A percentile compares a stretch with the other conserved stretches of the same genome.
These are phyloP conservation scores for Lagopus leucura DNA, from an alignment of 2,113 vertebrate species.

Conservation along the genomic window DNA sequence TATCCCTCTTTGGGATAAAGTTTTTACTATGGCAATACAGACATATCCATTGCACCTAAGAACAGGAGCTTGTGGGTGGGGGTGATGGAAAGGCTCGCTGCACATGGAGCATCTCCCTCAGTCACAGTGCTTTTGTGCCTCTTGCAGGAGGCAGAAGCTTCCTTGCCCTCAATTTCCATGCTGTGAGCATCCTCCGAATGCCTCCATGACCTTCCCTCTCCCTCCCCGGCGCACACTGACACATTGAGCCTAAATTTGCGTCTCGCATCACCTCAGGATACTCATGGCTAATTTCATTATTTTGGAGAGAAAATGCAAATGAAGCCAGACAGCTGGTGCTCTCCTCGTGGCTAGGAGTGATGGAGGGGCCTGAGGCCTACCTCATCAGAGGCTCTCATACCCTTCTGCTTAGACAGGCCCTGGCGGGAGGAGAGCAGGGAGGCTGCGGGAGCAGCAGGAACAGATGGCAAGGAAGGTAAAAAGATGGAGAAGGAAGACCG, in stretches of 20 bases:
- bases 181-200: slow-evolving; percentile 44
- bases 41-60: neutral
- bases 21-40: fast-evolving
- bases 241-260: slow-evolving; percentile 83
- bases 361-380: slow-evolving; percentile 88
- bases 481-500: slow-evolving; percentile 70
- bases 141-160: neutral
- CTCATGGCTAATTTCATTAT: slow-evolving; percentile 98
- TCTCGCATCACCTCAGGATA: slow-evolving; percentile 95
- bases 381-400: slow-evolving; percentile 83
- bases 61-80: fast-evolving
- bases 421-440: slow-evolving; percentile 78
- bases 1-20: neutral
- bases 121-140: neutral
- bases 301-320: slow-evolving; percentile 95
- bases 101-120: neutral
- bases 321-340: slow-evolving; percentile 95
- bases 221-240: slow-evolving; percentile 78
- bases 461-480: slow-evolving; percentile 86
- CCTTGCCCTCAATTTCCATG: slow-evolving; percentile 49
- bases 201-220: slow-evolving; percentile 80
- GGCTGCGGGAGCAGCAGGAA: slow-evolving; percentile 81
- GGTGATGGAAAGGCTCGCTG: fast-evolving
- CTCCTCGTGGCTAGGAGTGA: slow-evolving; percentile 88
- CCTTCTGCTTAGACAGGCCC: slow-evolving; percentile 87